Evolutionary conservation across 1,140 invertebrate genomes (phyloP), one percentile per base, ranked within the genome.

Genomic region (Lerema accius): DNA sequence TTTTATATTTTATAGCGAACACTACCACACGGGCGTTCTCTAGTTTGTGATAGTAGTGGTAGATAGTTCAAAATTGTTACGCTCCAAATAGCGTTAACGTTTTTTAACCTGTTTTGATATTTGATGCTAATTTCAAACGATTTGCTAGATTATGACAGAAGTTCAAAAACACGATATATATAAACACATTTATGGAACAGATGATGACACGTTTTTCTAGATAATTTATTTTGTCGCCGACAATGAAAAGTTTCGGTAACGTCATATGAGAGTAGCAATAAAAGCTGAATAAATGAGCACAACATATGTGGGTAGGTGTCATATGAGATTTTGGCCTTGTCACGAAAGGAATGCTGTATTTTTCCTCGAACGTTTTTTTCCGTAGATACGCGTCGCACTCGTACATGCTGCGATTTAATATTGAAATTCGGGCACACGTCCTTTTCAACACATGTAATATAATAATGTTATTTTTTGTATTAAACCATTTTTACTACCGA

Each of bases 351-450:
- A 69, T 65, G 72, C 69, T 73, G 72, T 73, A 75, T 75, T 74
- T 76, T 78, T 69, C 69, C 72, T 73, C 65, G 70, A 67, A 61
- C 53, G 69, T 65, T 63, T 69, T 66, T 74, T 71, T 40, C 17
- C 50, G 50, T 23, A 23, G 2, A n/a, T 32, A 48, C 46, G n/a
- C 46, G 28, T 32, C 46, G 46, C 28, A 48, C 28, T 37, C 28
- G 48, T 35, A 50, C 48, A 35, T 50, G 26, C 28, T 51, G 16
- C 49, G 37, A 39, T 51, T 51, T 51, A 51, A 51, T 51, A 51
- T 51, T 15, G 32, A 37, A 16, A 37, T 16, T 39, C 15, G 4
- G 49, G 11, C 35, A 39, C 32, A 39, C 39, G 49, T 50, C 28
- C 32, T 19, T 0, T 28, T 1, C n/a, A n/a, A n/a, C n/a, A n/a